Percentiles rank a stretch among this genome's conserved stretches.
phyloP scores from a whole-genome alignment of 2,797 vertebrate genomes.

The Salarias fasciatus region DNA sequence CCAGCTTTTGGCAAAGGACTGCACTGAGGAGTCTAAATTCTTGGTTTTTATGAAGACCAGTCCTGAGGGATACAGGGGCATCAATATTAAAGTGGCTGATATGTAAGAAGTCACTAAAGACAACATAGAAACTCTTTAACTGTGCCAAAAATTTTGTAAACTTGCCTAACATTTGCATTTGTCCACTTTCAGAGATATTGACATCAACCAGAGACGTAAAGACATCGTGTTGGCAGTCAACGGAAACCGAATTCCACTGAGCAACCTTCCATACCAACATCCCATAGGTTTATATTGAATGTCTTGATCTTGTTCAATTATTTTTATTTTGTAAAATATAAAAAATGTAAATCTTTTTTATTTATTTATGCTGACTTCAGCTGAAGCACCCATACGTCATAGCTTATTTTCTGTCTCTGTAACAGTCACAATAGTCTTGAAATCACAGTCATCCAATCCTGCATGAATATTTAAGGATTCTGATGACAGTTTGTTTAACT shows the following conservation, averaged over 20 bases:
- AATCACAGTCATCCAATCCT: background rate
- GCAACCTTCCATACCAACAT: slow-evolving; percentile 65
- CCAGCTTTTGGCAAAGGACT: slow-evolving; percentile 86
- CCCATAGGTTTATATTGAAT: slow-evolving; percentile 55
- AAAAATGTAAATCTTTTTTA: too few species aligned
- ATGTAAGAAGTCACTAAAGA: slow-evolving; percentile 85
- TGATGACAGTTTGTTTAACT: background rate
- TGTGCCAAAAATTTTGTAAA: background rate
- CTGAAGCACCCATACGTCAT: background rate
- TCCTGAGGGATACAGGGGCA: slow-evolving; percentile 54
- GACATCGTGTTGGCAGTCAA: slow-evolving; percentile 80
- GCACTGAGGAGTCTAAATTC: slow-evolving; percentile 84
- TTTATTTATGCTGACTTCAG: too few species aligned
- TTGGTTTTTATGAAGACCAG: slow-evolving; percentile 83
- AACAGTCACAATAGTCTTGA: background rate
- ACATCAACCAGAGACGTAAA: slow-evolving; percentile 73
- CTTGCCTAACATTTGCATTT: background rate
- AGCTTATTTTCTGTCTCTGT: background rate
- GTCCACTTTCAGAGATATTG: slow-evolving; percentile 75
- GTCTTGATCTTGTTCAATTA: too few species aligned
- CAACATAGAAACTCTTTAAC: background rate
- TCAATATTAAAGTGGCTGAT: slow-evolving; percentile 81
- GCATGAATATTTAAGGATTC: background rate
- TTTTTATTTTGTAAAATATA: too few species aligned
- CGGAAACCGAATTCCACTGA: slow-evolving; percentile 72